Conservation (phyloP, 1,140 invertebrate species). For the Agrilus planipennis region DNA sequence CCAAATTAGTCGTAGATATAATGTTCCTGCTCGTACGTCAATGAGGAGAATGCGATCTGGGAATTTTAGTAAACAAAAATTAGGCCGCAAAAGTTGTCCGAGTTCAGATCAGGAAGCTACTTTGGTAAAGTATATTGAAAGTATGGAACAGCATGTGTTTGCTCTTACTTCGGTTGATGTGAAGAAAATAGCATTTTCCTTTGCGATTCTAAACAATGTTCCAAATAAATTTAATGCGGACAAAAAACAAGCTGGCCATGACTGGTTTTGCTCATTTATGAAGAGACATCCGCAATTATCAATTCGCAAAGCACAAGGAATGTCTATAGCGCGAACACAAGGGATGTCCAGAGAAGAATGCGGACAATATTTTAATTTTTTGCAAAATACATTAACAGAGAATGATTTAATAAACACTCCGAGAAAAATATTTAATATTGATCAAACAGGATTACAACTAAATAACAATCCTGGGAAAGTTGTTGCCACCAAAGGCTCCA, state of each 20-base stretch:
- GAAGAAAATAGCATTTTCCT: conserved; percentile 1
- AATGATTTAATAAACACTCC: conserved; percentile 10
- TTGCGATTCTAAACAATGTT: background rate
- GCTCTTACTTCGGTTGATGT: background rate
- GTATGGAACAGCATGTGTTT: background rate
- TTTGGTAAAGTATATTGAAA: no score
- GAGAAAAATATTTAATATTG: conserved; percentile 16
- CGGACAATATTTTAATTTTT: background rate
- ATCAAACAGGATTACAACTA: conserved; percentile 17
- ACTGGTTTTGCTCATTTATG: conserved; percentile 1
- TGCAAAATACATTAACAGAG: background rate
- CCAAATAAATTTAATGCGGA: conserved; percentile 1
- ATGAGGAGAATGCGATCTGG: background rate
- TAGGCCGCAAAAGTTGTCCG: conserved; percentile 2
- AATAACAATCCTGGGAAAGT: no score
- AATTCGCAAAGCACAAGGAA: no score
- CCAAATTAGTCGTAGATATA: conserved; percentile 1
- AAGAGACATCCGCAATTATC: no score
- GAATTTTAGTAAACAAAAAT: conserved; percentile 2
- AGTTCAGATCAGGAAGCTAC: background rate
- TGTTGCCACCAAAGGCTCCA: no score
- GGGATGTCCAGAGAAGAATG: background rate
- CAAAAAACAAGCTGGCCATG: background rate
- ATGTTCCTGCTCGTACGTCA: conserved; percentile 1
- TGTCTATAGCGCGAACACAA: background rate